A percentile compares a stretch with the other conserved stretches of the same genome.
phyloP scores from a whole-genome alignment of 2,888 invertebrate genomes.

The Tanypteryx hageni region DNA sequence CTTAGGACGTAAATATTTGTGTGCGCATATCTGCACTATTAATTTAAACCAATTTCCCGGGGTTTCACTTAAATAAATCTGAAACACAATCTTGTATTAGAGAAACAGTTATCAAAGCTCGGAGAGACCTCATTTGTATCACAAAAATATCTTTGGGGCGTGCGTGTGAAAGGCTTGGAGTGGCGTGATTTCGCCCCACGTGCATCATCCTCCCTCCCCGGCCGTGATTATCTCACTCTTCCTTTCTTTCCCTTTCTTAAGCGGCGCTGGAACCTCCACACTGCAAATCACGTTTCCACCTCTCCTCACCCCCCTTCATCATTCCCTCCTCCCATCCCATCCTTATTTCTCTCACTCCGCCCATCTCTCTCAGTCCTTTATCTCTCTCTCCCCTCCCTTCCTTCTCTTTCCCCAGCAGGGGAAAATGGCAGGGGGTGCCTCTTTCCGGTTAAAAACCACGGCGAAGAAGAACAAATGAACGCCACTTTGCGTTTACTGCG shows the following conservation, averaged over 20 bases:
- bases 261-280: not conserved
- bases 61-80: too few relatives aligned
- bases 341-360: not conserved
- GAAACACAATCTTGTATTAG: too few relatives aligned
- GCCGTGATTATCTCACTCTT: not conserved
- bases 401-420: not conserved
- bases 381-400: not conserved
- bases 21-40: too few relatives aligned
- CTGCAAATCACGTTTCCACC: slow-evolving; percentile 46
- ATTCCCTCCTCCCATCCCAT: not conserved
- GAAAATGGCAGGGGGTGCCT: slow-evolving; percentile 47
- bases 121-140: too few relatives aligned
- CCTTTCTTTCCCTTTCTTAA: not conserved
- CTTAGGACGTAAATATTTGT: too few relatives aligned
- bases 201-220: not conserved
- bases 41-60: too few relatives aligned
- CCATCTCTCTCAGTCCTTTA: not conserved
- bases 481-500: slow-evolving; percentile 50
- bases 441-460: not conserved
- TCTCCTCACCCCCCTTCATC: not conserved
- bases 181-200: not conserved
- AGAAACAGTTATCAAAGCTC: too few relatives aligned
- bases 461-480: slow-evolving; percentile 53
- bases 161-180: too few relatives aligned
- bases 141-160: too few relatives aligned